Percentiles rank a stretch among this genome's conserved stretches.
These are phyloP conservation scores for Myrmecophaga tridactyla DNA, from an alignment of 2,113 vertebrate genomes.

Conservation along the genomic window DNA sequence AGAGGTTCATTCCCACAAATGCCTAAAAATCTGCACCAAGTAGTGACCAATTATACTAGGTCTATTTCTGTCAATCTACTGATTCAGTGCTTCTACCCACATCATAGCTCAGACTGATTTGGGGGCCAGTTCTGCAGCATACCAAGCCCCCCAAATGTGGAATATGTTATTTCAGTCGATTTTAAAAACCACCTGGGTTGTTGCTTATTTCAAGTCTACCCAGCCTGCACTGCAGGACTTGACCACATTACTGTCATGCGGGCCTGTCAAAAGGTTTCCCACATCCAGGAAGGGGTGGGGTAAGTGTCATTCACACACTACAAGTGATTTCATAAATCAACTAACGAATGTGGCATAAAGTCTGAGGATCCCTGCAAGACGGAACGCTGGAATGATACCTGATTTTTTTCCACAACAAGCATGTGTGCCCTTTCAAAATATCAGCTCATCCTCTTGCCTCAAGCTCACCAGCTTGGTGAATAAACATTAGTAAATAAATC, in stretches of 20 bases:
- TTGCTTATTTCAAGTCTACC: neutral
- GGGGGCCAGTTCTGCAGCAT: neutral
- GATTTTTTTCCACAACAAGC: neutral
- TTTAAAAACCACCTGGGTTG: neutral
- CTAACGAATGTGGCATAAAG: neutral
- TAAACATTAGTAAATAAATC: neutral
- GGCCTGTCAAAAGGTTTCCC: neutral
- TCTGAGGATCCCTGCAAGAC: neutral
- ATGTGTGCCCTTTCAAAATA: neutral
- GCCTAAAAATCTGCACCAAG: neutral
- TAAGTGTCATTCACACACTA: neutral
- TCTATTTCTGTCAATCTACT: neutral
- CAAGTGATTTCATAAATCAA: neutral
- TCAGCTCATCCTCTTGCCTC: neutral
- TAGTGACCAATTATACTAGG: neutral
- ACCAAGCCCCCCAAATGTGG: neutral
- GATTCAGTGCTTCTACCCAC: neutral
- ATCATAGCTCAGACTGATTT: neutral
- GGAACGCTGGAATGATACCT: neutral
- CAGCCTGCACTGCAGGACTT: too few relatives aligned
- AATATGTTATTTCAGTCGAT: too few relatives aligned
- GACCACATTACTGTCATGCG: too few relatives aligned
- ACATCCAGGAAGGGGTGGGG: too few relatives aligned
- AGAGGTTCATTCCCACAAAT: neutral
- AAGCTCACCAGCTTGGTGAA: neutral